Conservation (phyloP, 2,113 vertebrate genomes). For the Platichthys stellatus region DNA sequence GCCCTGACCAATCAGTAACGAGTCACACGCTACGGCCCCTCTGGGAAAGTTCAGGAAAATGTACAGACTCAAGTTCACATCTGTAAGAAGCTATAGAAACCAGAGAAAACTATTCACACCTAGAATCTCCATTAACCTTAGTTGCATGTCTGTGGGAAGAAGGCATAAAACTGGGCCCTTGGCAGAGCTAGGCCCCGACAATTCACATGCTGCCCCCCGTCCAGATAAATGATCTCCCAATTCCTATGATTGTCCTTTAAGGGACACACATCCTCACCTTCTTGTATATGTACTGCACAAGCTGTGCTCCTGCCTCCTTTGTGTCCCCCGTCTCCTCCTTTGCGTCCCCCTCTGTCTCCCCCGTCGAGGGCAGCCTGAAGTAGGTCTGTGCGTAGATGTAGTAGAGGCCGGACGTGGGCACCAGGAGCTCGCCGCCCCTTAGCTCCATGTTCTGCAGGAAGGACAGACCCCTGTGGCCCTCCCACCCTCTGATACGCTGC, state of each 20-base stretch:
- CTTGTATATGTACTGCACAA: conserved; percentile 94
- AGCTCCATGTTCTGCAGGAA: conserved; percentile 88
- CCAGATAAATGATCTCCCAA: background rate
- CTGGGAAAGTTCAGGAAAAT: too few relatives aligned
- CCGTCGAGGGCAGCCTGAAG: conserved; percentile 83
- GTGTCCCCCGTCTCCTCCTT: conserved; percentile 24
- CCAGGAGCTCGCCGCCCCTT: conserved; percentile 87
- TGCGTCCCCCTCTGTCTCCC: conserved; percentile 53
- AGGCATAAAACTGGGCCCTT: too few relatives aligned
- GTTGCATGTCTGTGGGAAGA: too few relatives aligned
- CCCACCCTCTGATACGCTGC: conserved; percentile 88
- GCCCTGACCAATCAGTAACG: background rate
- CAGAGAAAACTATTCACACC: too few relatives aligned
- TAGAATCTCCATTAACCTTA: too few relatives aligned
- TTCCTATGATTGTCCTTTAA: too few relatives aligned
- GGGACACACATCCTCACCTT: conserved; percentile 70
- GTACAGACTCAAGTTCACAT: too few relatives aligned
- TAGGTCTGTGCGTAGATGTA: conserved; percentile 93
- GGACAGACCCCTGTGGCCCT: conserved; percentile 84
- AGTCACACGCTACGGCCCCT: background rate
- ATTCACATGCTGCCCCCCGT: too few relatives aligned
- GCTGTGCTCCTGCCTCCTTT: conserved; percentile 82
- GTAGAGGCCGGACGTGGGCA: conserved; percentile 86
- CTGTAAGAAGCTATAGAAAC: too few relatives aligned
- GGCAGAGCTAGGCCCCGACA: too few relatives aligned